A percentile compares a stretch with the other conserved stretches of the same genome.
phyloP scores from a whole-genome alignment of 2,797 vertebrate genomes.

The Pseudotriccus pelzelni region DNA sequence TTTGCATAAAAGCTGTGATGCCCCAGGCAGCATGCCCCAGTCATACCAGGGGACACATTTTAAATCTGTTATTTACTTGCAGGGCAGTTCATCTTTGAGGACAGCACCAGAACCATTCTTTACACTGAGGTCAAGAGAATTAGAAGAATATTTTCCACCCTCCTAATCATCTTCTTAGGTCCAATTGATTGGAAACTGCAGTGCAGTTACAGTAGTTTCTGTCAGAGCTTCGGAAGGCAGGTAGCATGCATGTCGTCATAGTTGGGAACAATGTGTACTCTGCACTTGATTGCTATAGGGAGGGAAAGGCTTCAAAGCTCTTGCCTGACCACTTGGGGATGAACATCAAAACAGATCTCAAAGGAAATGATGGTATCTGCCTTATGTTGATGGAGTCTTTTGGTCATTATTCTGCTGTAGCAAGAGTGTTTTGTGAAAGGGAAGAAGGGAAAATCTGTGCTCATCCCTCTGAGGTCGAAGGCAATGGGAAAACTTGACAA shows the following conservation, averaged over 20 bases:
- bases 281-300: not conserved
- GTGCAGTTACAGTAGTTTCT: not conserved
- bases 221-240: not conserved
- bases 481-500: not conserved
- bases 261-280: not conserved
- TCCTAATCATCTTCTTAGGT: not conserved
- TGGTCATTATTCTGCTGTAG: not conserved
- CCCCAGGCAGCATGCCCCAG: not conserved
- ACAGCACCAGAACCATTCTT: not conserved
- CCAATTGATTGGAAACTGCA: not conserved
- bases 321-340: not conserved
- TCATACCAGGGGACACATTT: rapidly evolving
- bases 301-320: not conserved
- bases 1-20: not conserved
- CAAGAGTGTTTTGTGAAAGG: not conserved
- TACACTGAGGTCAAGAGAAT: not conserved
- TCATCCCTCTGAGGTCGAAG: not conserved
- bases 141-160: not conserved
- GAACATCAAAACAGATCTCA: not conserved
- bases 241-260: rapidly evolving
- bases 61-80: rapidly evolving
- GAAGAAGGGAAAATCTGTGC: not conserved
- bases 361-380: not conserved
- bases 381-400: not conserved
- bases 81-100: not conserved